Percentiles rank a stretch among this genome's conserved stretches.
Evolutionary conservation across 2,113 vertebrate species (phyloP).

Genomic region (Rhinolophus ferrumequinum): DNA sequence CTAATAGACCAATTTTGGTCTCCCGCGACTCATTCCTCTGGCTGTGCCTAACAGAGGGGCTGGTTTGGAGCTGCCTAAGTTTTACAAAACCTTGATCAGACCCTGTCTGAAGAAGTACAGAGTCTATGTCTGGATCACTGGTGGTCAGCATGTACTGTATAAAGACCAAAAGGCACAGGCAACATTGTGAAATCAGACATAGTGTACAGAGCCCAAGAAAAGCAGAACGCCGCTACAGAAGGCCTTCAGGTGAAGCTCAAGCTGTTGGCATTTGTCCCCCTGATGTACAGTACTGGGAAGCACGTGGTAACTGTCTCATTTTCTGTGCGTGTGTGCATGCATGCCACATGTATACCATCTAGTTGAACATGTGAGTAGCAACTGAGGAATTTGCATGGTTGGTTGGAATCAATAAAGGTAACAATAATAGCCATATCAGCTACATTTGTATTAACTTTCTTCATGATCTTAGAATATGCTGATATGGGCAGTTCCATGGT

Average conservation of each 20-base stretch:
- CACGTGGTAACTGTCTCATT: background rate
- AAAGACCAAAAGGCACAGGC: background rate
- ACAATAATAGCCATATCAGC: background rate
- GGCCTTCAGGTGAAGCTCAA: background rate
- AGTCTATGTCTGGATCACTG: background rate
- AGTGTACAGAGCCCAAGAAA: background rate
- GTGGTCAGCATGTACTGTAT: background rate
- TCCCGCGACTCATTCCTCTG: no score
- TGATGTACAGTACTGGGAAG: background rate
- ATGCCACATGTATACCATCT: background rate
- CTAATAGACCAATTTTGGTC: no score
- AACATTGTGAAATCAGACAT: background rate
- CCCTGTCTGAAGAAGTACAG: background rate
- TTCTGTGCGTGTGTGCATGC: accelerated
- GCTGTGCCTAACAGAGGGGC: background rate
- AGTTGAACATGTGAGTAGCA: background rate
- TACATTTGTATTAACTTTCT: background rate
- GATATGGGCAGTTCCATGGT: background rate
- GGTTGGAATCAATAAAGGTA: constrained; percentile 10
- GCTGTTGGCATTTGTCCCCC: background rate
- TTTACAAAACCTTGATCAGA: background rate
- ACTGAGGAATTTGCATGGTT: background rate
- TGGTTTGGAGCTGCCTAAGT: background rate
- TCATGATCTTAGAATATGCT: background rate
- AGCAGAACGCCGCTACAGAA: background rate